Base-by-base conservation (phyloP, 2,113 vertebrate genomes). In the Muntiacus reevesi region DNA sequence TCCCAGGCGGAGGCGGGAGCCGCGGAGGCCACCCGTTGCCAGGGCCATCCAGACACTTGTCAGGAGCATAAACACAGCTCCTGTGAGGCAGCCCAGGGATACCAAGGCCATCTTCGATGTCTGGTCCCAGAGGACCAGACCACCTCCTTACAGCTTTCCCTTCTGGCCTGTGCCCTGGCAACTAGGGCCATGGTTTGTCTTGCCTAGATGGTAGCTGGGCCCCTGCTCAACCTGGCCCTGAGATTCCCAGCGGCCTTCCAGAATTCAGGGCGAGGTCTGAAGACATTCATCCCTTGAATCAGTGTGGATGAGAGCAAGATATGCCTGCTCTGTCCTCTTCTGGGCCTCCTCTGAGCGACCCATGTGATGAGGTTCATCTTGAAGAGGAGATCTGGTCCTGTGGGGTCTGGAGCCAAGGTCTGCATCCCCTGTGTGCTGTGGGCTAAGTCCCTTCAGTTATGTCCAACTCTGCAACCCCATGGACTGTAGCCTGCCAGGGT, bases 1-100 rank as follows among this genome's bases (percentile, higher is more conserved):
- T 97, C 95, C 25, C 2, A 5, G 57, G 96, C 11, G 17, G 93
- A 78, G 95, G 96, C 3, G 19, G 91, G 95, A 97, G 93, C 93
- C 60, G 10, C 6, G 3, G 89, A 94, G 93, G 93, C 78, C 57
- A 93, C 91, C 88, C 45, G 16, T 92, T 74, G 86, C 96, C 91
- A 86, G 91, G 67, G 78, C 88, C 45, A 21, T 94, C 91, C 93
- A 95, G 91, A 97, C 60, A 55, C 85, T 97, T 86, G 78, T 96
- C 67, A 62, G 85, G 47, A 97, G 78, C 82, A 50, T 96, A 97
- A 97, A 97, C 97, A 97, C 36, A 0, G 82, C 85, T 82, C 28
- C 59, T 36, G 74, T 7, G 78, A 85, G 82, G 84, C 5, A 1
- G 25, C 40, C 79, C n/a, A 43, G n/a, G 23, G 23, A 86, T 23